Percentiles rank a stretch among this genome's conserved stretches.
Conservation (phyloP, 2,113 vertebrate genomes). For the Catharus bicknelli region DNA sequence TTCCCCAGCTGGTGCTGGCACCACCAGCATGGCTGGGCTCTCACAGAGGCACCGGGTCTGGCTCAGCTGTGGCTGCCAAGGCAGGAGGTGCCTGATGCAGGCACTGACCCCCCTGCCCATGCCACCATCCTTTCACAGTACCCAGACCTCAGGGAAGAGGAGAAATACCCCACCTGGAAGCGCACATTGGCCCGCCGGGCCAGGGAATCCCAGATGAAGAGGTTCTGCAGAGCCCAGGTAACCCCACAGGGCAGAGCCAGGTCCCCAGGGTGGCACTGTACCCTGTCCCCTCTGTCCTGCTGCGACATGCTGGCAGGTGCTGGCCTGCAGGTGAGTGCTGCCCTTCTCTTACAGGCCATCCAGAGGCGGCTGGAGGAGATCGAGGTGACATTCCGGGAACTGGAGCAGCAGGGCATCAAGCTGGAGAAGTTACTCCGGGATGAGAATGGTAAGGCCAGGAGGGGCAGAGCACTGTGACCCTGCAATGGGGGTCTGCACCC, state of each 20-base stretch:
- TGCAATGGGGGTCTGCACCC: rapidly evolving
- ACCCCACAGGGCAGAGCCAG: not conserved
- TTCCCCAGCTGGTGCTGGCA: rapidly evolving
- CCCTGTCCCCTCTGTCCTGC: not conserved
- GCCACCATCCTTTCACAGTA: not conserved
- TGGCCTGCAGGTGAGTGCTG: rapidly evolving
- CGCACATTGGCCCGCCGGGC: slow-evolving; percentile 80
- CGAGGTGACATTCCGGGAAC: slow-evolving; percentile 84
- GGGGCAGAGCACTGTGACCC: rapidly evolving
- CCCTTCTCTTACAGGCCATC: slow-evolving; percentile 77
- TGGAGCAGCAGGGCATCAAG: slow-evolving; percentile 84
- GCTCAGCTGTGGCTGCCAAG: not conserved
- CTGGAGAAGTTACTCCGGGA: slow-evolving; percentile 82
- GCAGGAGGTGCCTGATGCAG: not conserved
- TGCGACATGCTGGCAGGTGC: not conserved
- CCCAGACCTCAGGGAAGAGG: slow-evolving; percentile 51
- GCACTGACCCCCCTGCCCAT: not conserved
- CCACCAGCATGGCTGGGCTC: not conserved
- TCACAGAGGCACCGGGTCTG: rapidly evolving
- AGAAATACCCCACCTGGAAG: slow-evolving; percentile 78
- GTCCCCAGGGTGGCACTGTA: rapidly evolving
- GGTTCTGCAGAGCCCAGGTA: slow-evolving; percentile 90
- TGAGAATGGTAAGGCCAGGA: slow-evolving; percentile 73
- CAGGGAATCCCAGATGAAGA: slow-evolving; percentile 82
- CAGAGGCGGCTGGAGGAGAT: slow-evolving; percentile 92